Evolutionary conservation across 2,797 vertebrate species (phyloP), one percentile per base, ranked within the genome.

Genomic region (Ara ararauna): DNA sequence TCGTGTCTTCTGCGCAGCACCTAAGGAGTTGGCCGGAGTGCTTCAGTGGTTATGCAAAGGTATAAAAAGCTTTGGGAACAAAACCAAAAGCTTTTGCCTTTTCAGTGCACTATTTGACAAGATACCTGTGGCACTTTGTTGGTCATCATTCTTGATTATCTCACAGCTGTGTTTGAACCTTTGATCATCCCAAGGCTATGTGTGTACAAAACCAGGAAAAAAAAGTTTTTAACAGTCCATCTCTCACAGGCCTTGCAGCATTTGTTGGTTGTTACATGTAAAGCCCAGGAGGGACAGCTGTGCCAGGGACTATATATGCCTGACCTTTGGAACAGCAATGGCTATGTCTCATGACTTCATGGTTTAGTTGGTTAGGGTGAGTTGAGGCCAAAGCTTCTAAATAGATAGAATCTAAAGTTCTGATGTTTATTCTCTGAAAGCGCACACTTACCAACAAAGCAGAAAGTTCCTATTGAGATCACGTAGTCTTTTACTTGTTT

Each of bases 401-500:
- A 30, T 44, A 75, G 71, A 68, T n/a, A 38, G 30, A 22, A 19
- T 75, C 51, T 60, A 29, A 65, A 56, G 16, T n/a, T 71, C 38
- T 72, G 38, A 3, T 77, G 27, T 30, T 65, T 81, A n/a, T 77
- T 60, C 48, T 75, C 61, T 71, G n/a, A 38, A 62, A 71, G 47
- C 15, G 11, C 47, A 29, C 0, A 0, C 14, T 77, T 70, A 9
- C 8, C 18, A 38, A 7, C 2, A 1, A n/a, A 87, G 21, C 10
- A 42, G 58, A 12, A 61, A 38, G 47, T 74, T 64, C 11, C 20
- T 50, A 0, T 9, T 50, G 23, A 77, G 64, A 22, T 34, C 10
- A 19, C 3, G 65, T 44, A 47, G 20, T 58, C 36, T 85, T 58
- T 50, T 9, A 32, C 7, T 51, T 27, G n/a, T 45, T 36, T 50